Percentiles rank a stretch among this genome's conserved stretches.
phyloP scores from a whole-genome alignment of 2,888 invertebrate species.

The Colletes collaris region DNA sequence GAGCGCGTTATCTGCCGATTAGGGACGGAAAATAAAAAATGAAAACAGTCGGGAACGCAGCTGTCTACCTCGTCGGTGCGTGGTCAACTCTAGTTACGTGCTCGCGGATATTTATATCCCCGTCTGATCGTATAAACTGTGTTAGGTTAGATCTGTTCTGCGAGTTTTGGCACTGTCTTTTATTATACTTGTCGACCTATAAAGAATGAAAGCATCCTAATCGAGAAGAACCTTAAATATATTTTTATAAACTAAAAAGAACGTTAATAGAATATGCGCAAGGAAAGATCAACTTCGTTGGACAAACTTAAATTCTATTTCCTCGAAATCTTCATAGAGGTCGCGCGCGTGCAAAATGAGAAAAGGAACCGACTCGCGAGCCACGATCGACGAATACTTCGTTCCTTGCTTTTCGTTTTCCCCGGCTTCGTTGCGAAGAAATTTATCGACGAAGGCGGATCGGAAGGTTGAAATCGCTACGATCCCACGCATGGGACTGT shows the following conservation, averaged over 20 bases:
- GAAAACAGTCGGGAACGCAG: constrained; percentile 12
- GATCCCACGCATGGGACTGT: constrained; percentile 26
- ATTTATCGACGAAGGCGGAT: constrained; percentile 4
- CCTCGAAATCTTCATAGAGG: too few species aligned
- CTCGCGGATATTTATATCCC: constrained; percentile 44
- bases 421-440: not conserved
- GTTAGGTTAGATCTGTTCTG: too few species aligned
- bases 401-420: not conserved
- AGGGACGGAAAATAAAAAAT: constrained; percentile 5
- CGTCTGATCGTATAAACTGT: not conserved
- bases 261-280: too few species aligned
- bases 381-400: not conserved
- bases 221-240: too few species aligned
- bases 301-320: too few species aligned
- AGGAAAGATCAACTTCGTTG: too few species aligned
- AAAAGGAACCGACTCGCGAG: not conserved
- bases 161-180: too few species aligned
- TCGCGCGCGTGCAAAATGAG: not conserved
- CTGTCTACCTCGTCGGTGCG: constrained; percentile 11
- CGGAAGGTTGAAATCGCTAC: constrained; percentile 8
- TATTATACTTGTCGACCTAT: too few species aligned
- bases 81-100: constrained; percentile 34
- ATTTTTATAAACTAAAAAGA: too few species aligned
- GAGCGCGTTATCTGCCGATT: constrained; percentile 27
- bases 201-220: too few species aligned